Evolutionary conservation across 2,113 vertebrate genomes (phyloP).

Genomic region (Phocoena sinus): DNA sequence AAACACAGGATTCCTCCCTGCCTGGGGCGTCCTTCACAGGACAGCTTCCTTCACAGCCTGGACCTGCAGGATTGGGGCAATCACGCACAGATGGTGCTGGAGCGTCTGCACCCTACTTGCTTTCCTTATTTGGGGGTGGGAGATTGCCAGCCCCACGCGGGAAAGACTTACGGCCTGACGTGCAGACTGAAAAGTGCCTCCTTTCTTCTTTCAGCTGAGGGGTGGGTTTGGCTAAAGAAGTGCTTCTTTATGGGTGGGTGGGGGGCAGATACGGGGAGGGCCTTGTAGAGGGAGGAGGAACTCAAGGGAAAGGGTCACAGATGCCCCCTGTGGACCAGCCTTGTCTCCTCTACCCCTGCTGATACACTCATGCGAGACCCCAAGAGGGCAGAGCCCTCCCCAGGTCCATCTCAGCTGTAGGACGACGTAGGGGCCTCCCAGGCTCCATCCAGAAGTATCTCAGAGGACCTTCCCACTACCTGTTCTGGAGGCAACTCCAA

Average conservation of each 20-base stretch:
- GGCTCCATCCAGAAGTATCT: background rate
- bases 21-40: background rate
- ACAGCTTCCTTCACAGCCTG: background rate
- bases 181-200: too few species aligned
- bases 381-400: too few species aligned
- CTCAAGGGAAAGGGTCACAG: background rate
- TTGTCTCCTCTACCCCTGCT: background rate
- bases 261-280: background rate
- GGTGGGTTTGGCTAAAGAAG: background rate
- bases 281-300: background rate
- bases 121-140: background rate
- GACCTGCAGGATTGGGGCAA: too few species aligned
- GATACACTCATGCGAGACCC: background rate
- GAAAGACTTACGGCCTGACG: background rate
- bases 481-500: background rate
- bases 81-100: too few species aligned
- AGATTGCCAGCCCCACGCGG: too few species aligned
- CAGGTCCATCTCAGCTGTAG: background rate
- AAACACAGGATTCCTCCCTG: background rate
- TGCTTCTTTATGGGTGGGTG: background rate
- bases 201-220: background rate
- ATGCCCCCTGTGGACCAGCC: background rate
- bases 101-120: background rate
- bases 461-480: background rate
- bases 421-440: rapidly evolving